A percentile compares a stretch with the other conserved stretches of the same genome.
These are phyloP conservation scores for Nettapus auritus DNA, from an alignment of 2,113 vertebrate species.

Conservation along the genomic window DNA sequence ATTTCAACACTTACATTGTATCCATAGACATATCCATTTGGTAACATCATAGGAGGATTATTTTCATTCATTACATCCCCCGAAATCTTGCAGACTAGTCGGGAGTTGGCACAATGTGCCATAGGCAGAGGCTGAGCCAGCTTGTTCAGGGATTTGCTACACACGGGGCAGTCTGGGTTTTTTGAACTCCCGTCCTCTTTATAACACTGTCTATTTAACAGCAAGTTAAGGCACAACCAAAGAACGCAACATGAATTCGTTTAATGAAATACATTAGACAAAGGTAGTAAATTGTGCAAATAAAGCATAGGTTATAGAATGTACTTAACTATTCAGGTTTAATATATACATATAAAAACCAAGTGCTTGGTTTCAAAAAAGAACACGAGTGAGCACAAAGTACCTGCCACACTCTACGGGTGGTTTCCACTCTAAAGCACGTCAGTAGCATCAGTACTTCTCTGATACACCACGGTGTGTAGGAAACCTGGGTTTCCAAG, in stretches of 20 bases:
- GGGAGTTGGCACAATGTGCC: conserved; percentile 99
- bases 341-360: rapidly evolving
- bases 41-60: conserved; percentile 99
- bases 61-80: conserved; percentile 99
- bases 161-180: conserved; percentile 98
- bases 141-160: conserved; percentile 98
- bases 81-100: conserved; percentile 98
- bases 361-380: neutral
- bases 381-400: neutral
- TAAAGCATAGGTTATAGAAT: neutral
- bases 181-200: conserved; percentile 98
- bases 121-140: conserved; percentile 97
- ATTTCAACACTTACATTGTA: conserved; percentile 90
- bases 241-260: too few species aligned
- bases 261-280: neutral
- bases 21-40: conserved; percentile 98
- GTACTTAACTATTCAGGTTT: neutral
- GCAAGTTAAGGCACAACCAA: conserved; percentile 67
- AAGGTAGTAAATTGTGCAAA: neutral
- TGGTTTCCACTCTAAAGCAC: neutral
- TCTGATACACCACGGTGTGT: rapidly evolving
- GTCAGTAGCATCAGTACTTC: neutral
- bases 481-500: neutral
- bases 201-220: conserved; percentile 91
- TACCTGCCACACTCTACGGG: neutral